Evolutionary conservation across 37 sponge, comb jelly and placozoan genomes (phyloP), one percentile per base, ranked within the genome.

Genomic region (Bolinopsis microptera): DNA sequence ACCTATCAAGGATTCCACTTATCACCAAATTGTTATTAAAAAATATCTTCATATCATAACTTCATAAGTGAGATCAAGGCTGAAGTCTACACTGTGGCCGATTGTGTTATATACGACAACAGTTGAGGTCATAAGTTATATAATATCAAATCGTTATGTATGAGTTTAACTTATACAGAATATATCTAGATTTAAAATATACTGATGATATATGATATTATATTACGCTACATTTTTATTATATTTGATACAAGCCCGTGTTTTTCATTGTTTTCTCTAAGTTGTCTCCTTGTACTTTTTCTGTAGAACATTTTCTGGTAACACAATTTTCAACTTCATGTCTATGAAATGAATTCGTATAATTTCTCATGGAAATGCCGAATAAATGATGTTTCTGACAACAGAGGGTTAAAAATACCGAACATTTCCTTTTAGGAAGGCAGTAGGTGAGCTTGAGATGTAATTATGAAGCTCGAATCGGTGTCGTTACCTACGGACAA

Each of bases 401-500:
- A n/a, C n/a, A n/a, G n/a, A n/a, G n/a, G n/a, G n/a, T n/a, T n/a
- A n/a, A n/a, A n/a, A n/a, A n/a, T n/a, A 72, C 74, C 18, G 3
- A 72, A 28, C 26, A 72, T 72, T 3, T 24, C 74, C 74, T 72
- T 72, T 72, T 28, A 72, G 26, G 74, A 28, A 30, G 74, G 61
- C 61, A 18, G 61, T 48, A 18, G 61, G 61, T 48, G 61, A 5
- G 5, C 61, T 72, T 72, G 35, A 33, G 33, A 77, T 77, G 80
- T 77, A 32, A 77, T 9, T 33, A 77, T 77, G 80, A 77, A 77
- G 80, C 37, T 77, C 33, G 37, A 77, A 27, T 0, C 33, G 13
- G 80, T 34, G 21, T n/a, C 90, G 22, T 38, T 86, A 2, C 90
- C 90, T n/a, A 86, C 90, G 41, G 90, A 86, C 21, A 86, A 86